These are phyloP conservation scores for Therioaphis trifolii DNA, from an alignment of 2,888 invertebrate species.

Conservation along the genomic window DNA sequence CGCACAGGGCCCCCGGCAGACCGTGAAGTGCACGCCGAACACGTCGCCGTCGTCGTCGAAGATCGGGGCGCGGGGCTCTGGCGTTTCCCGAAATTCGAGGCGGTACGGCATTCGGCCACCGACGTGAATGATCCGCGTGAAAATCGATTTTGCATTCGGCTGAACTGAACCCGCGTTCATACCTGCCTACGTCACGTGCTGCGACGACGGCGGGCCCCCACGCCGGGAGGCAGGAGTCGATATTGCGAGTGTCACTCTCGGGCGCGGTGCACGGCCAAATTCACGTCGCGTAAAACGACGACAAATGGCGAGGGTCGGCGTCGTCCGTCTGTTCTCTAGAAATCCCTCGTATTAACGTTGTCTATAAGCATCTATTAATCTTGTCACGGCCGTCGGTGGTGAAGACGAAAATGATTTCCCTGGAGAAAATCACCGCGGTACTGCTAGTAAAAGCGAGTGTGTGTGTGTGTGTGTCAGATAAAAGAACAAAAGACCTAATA, in stretches of 20 bases:
- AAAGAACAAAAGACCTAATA: conserved; percentile 12
- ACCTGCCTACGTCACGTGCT: not conserved
- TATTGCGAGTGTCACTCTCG: not conserved
- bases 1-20: no score
- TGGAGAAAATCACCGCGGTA: conserved; percentile 10
- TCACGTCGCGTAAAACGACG: not conserved
- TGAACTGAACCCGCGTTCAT: no score
- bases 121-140: no score
- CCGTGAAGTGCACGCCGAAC: no score
- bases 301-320: not conserved
- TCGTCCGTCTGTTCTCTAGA: not conserved
- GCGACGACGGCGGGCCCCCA: not conserved
- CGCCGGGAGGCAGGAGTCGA: not conserved
- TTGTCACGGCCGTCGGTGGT: not conserved
- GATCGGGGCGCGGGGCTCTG: no score
- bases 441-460: no score
- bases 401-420: conserved; percentile 38
- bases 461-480: not conserved
- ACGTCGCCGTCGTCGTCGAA: no score
- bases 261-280: not conserved
- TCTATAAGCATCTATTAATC: conserved; percentile 36
- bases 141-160: not conserved
- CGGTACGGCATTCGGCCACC: no score
- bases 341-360: not conserved
- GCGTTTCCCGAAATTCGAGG: no score